These are phyloP conservation scores for Plodia interpunctella DNA, from an alignment of 1,140 invertebrate species.

Conservation along the genomic window DNA sequence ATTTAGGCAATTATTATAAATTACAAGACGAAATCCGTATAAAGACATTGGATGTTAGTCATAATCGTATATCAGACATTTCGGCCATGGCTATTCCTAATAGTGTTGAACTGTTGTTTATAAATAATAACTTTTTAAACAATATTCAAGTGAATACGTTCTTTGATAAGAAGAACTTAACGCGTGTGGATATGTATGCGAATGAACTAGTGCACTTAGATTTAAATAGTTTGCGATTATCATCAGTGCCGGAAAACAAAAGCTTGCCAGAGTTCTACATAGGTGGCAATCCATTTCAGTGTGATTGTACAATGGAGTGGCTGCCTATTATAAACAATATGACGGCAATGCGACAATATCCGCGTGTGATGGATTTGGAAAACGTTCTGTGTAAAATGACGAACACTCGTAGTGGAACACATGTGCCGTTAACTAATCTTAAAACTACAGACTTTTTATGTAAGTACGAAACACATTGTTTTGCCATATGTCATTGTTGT, in stretches of 20 bases:
- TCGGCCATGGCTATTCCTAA: conserved; percentile 90
- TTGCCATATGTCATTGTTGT: conserved; percentile 94
- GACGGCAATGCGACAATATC: conserved; percentile 87
- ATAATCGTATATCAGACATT: conserved; percentile 90
- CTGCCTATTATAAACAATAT: conserved; percentile 91
- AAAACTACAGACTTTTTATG: conserved; percentile 91
- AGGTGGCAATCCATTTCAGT: conserved; percentile 93
- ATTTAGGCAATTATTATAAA: conserved; percentile 91
- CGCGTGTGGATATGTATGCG: conserved; percentile 91
- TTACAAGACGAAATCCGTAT: conserved; percentile 87
- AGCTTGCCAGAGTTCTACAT: conserved; percentile 91
- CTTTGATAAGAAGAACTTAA: conserved; percentile 88
- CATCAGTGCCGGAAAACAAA: conserved; percentile 82
- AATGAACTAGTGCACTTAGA: conserved; percentile 91
- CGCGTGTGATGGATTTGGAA: conserved; percentile 90
- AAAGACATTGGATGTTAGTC: conserved; percentile 90
- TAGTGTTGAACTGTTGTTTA: conserved; percentile 91
- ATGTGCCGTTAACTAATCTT: conserved; percentile 81
- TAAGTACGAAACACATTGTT: conserved; percentile 94
- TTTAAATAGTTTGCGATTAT: conserved; percentile 86
- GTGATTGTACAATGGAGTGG: conserved; percentile 96
- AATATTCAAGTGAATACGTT: conserved; percentile 90
- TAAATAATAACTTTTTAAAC: conserved; percentile 92
- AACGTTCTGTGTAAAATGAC: conserved; percentile 91
- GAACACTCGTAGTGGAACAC: conserved; percentile 83